These are phyloP conservation scores for Zosterops pallidus DNA, from an alignment of 2,113 vertebrate species.

Conservation along the genomic window DNA sequence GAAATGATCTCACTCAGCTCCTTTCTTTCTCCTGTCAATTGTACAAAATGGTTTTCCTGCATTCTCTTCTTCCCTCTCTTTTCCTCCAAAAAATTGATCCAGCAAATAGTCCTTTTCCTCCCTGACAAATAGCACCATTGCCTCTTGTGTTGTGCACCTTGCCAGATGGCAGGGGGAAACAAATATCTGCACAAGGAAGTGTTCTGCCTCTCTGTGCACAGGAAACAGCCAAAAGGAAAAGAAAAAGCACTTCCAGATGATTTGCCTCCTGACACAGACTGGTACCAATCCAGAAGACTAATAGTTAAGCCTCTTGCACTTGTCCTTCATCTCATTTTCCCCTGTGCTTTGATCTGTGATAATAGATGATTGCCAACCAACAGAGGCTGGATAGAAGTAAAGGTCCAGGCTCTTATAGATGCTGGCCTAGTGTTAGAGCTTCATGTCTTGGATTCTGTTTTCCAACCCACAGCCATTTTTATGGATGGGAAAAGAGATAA, in stretches of 20 bases:
- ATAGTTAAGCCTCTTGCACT: not conserved
- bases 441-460: not conserved
- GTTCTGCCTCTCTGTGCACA: not conserved
- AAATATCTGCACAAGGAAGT: not conserved
- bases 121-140: constrained; percentile 42
- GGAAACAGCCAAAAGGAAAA: constrained; percentile 20
- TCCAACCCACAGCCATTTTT: not conserved
- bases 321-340: not conserved
- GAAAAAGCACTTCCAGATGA: constrained; percentile 5
- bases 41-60: not conserved
- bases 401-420: not conserved
- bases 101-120: constrained; percentile 37
- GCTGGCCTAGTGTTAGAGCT: not conserved
- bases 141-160: not conserved
- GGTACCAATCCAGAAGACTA: not conserved
- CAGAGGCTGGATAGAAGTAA: not conserved
- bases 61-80: not conserved
- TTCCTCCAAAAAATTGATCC: constrained; percentile 5
- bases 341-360: not conserved
- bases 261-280: not conserved
- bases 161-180: constrained; percentile 56
- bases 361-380: not conserved
- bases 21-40: not conserved
- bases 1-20: not conserved
- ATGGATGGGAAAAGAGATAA: not conserved